Evolutionary conservation across 37 sponge, comb jelly and placozoan genomes (phyloP).

Genomic region (Haliclona indistincta): DNA sequence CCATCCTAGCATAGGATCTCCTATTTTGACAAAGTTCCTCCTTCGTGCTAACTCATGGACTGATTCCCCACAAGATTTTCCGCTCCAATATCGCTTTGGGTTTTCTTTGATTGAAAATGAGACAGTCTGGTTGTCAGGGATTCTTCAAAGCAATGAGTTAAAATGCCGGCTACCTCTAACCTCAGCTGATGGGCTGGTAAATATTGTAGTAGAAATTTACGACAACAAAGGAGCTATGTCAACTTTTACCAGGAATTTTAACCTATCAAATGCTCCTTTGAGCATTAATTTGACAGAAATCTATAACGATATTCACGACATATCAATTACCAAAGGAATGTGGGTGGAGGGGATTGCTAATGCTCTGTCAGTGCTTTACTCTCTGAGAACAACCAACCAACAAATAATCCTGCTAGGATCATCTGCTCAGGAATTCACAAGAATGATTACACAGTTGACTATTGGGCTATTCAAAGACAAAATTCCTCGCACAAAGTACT

Average conservation of each 20-base stretch:
- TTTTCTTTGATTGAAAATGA: slow-evolving; percentile 7
- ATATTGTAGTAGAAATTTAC: slow-evolving; percentile 23
- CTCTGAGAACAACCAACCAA: too few species aligned
- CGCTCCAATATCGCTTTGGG: slow-evolving; percentile 60
- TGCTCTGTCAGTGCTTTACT: too few species aligned
- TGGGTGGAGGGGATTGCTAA: slow-evolving; percentile 28
- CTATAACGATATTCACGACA: not conserved
- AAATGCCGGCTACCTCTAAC: slow-evolving; percentile 3
- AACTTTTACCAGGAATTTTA: not conserved
- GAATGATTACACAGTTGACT: not conserved
- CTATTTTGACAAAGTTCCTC: slow-evolving; percentile 14
- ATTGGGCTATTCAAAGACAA: not conserved
- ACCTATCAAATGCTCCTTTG: not conserved
- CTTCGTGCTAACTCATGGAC: slow-evolving; percentile 39
- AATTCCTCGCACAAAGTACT: slow-evolving; percentile 9
- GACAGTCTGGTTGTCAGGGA: slow-evolving; percentile 28
- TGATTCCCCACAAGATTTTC: slow-evolving; percentile 30
- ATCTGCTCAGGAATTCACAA: not conserved
- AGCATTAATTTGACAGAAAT: not conserved
- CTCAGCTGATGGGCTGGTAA: not conserved
- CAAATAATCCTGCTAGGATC: too few species aligned
- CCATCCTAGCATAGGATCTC: slow-evolving; percentile 1
- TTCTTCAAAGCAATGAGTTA: not conserved
- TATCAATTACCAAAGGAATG: not conserved
- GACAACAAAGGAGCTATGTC: slow-evolving; percentile 29